A percentile compares a stretch with the other conserved stretches of the same genome.
Conservation (phyloP, 2,797 vertebrate genomes). For the Propithecus deckenii region DNA sequence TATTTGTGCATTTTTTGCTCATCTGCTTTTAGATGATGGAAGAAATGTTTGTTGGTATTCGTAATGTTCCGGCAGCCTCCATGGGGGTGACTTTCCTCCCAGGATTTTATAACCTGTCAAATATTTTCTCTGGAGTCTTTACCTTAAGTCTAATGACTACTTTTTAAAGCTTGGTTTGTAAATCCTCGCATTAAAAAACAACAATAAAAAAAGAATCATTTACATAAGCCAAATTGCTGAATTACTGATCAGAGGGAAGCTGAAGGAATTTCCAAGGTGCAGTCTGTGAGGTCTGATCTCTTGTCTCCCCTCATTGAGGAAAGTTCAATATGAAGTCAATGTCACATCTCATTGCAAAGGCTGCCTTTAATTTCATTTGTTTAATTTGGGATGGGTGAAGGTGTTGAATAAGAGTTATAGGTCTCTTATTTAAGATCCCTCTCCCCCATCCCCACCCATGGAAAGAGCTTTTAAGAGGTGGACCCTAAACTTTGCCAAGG, state of each 20-base stretch:
- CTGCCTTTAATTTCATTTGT: background rate
- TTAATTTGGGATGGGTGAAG: background rate
- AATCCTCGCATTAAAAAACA: background rate
- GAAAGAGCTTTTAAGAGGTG: background rate
- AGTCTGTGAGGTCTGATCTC: background rate
- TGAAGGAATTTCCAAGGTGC: background rate
- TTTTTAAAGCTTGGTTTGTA: conserved; percentile 49
- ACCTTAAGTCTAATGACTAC: conserved; percentile 18
- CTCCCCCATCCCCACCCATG: background rate
- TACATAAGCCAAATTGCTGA: background rate
- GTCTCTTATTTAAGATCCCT: background rate
- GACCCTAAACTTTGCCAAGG: conserved; percentile 14
- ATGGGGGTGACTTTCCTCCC: background rate
- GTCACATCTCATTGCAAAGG: background rate
- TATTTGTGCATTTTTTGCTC: conserved; percentile 24
- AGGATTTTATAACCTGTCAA: conserved; percentile 37
- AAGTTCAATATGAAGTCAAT: background rate
- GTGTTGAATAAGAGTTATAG: background rate
- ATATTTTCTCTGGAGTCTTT: conserved; percentile 48
- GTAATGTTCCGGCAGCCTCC: background rate
- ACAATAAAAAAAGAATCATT: background rate
- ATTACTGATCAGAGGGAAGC: background rate
- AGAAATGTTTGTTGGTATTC: background rate
- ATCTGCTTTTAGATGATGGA: conserved; percentile 25
- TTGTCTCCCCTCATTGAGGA: background rate